Base-by-base conservation (phyloP, 2,113 vertebrate genomes). In the Tylochromis polylepis region DNA sequence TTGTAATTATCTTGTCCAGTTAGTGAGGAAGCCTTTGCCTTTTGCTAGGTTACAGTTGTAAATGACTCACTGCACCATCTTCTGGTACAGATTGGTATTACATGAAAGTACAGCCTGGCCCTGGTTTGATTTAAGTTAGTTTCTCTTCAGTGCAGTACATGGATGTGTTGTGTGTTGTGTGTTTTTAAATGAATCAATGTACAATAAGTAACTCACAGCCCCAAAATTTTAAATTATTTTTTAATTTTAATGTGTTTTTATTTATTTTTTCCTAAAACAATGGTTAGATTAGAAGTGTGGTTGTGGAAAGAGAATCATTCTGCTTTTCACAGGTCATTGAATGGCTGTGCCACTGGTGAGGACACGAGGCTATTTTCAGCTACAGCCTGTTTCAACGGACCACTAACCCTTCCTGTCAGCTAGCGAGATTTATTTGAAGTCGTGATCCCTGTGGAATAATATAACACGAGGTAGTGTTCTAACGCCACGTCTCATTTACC, bases 341-440 rank as follows among this genome's bases (percentile, higher is more conserved):
- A 60, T 18, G 31, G 20, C 24, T 6, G 27, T 70, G 56, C 12
- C 34, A 24, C 83, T 57, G 56, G 27, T 80, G 15, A 34, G 20
- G 5, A 18, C 79, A 85, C 16, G 2, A 60, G 58, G 78, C 70
- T 92, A 81, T 87, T 91, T 89, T 77, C 57, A 87, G 87, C 85
- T 59, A 34, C 81, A 82, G 60, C 75, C n/a, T n/a, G 67, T 29
- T 77, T 87, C 77, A 80, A 31, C 78, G 27, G 81, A 83, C 79
- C 57, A 72, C 79, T 85, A 75, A 12, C 59, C 65, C 87, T 15
- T 78, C 82, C 10, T 87, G 87, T 90, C 88, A 87, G 58, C 86
- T 31, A 2, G 36, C 34, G 31, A 79, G 80, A 91, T 93, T 88
- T 92, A 88, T 91, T 56, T 80, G 80, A 83, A 72, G 62, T 59